Evolutionary conservation across 1,140 invertebrate species (phyloP), one percentile per base, ranked within the genome.

Genomic region (Anastatus disparis): DNA sequence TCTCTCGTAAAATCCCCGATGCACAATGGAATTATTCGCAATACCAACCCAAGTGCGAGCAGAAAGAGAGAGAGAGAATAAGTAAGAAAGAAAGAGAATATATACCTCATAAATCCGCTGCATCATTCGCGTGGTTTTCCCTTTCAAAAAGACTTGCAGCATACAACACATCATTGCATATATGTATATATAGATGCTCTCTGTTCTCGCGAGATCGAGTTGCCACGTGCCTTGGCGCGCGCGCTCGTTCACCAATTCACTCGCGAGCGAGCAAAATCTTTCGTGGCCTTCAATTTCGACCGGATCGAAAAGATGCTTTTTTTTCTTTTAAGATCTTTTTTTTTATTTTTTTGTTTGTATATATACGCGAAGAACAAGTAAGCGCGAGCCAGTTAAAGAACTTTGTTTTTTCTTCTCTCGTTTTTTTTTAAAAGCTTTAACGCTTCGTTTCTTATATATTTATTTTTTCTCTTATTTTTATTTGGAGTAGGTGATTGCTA

Each of bases 1-100:
- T 56, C 17, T 81, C 83, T 85, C 84, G 78, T 85, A 84, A 85
- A 85, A 84, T 81, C 75, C 74, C 77, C n/a, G n/a, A n/a, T n/a
- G 77, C 77, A 82, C 82, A 83, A 84, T 83, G 80, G 76, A 81
- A 83, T 82, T 78, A 81, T 84, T 53, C 35, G 63, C n/a, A n/a
- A n/a, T n/a, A n/a, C n/a, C n/a, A n/a, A n/a, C n/a, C n/a, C n/a
- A n/a, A n/a, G n/a, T n/a, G n/a, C 35, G 48, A 8, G 12, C 29
- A 29, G 42, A 6, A 46, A 6, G n/a, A n/a, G n/a, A n/a, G n/a
- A n/a, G n/a, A n/a, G n/a, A n/a, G n/a, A n/a, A n/a, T n/a, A n/a
- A n/a, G n/a, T n/a, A n/a, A n/a, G n/a, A n/a, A n/a, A n/a, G n/a
- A n/a, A n/a, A n/a, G n/a, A n/a, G n/a, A n/a, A n/a, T n/a, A n/a